These are phyloP conservation scores for Pachyuromys duprasi DNA, from an alignment of 2,797 vertebrate species.

Conservation along the genomic window DNA sequence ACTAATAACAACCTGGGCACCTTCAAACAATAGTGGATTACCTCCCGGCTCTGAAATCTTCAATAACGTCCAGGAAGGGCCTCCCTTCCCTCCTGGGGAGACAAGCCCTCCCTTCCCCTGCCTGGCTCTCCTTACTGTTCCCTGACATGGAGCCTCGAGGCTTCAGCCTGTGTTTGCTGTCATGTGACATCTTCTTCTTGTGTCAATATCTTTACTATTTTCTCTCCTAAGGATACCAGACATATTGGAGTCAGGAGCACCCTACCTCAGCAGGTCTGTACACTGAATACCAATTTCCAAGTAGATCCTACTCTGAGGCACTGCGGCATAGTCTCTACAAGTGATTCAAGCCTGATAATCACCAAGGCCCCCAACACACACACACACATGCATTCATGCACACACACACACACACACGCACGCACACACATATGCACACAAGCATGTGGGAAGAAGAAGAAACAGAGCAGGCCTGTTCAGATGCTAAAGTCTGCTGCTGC, in stretches of 20 bases:
- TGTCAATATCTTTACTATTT: neutral
- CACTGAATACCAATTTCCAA: neutral
- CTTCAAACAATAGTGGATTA: too few species aligned
- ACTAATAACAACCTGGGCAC: neutral
- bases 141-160: neutral
- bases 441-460: neutral
- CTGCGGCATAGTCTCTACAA: neutral
- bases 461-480: neutral
- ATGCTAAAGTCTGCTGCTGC: neutral
- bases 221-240: neutral
- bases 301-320: neutral
- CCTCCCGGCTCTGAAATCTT: neutral
- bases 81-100: neutral
- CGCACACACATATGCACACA: neutral
- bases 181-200: accelerated
- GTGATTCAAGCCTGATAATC: neutral
- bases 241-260: neutral
- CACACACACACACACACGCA: neutral
- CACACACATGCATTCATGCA: neutral
- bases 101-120: neutral
- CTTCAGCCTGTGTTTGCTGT: neutral
- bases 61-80: neutral
- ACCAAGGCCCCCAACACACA: neutral
- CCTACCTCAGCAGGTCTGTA: neutral
- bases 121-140: neutral